Percentiles rank a stretch among this genome's conserved stretches.
Conservation (phyloP, 35 echinoderm and acorn worm species). For the Ophiothrix spiculata region DNA sequence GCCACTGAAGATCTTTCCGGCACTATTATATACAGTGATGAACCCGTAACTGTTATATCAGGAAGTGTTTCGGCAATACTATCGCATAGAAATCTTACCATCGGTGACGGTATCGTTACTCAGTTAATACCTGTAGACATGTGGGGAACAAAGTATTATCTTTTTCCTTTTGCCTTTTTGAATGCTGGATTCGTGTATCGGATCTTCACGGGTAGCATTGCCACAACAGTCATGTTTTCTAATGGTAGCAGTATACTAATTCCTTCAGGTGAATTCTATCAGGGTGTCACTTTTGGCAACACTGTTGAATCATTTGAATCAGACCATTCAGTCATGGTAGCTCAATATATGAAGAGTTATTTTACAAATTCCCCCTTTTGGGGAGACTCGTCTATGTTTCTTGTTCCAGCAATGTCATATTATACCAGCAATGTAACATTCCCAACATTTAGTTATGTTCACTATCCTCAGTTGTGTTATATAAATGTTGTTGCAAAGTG, state of each 20-base stretch:
- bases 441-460: background rate
- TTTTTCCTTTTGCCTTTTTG: background rate
- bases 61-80: background rate
- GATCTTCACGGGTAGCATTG: background rate
- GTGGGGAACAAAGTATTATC: background rate
- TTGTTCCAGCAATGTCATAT: background rate
- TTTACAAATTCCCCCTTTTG: background rate
- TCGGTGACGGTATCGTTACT: background rate
- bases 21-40: background rate
- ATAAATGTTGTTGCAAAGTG: background rate
- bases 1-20: background rate
- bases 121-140: background rate
- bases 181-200: background rate
- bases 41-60: background rate
- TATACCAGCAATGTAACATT: background rate
- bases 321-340: background rate
- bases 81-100: too few relatives aligned
- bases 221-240: background rate
- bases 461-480: background rate
- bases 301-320: background rate
- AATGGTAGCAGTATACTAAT: background rate
- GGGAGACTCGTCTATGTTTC: background rate
- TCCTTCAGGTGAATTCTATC: background rate
- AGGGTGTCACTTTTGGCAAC: background rate
- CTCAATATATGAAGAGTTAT: background rate